phyloP scores from a whole-genome alignment of 2,888 invertebrate genomes.

The Blastobasis lacticolella region DNA sequence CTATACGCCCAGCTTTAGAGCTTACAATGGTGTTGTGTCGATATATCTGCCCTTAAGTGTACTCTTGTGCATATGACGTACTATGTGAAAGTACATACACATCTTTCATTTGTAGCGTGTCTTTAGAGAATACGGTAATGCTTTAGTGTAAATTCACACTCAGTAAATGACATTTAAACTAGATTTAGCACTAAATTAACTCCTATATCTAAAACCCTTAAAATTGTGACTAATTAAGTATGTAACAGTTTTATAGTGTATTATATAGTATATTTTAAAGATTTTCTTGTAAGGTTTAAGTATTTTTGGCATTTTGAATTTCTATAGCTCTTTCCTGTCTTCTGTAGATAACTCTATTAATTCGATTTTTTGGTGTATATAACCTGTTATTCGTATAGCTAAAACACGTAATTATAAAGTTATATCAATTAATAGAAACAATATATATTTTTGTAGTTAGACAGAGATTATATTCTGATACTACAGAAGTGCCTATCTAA shows the following conservation, averaged over 20 bases:
- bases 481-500: neutral
- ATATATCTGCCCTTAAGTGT: constrained; percentile 45
- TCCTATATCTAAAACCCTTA: constrained; percentile 9
- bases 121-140: constrained; percentile 9
- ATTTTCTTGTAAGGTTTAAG: too few relatives aligned
- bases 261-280: constrained; percentile 3
- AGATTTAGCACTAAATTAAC: constrained; percentile 7
- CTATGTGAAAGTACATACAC: constrained; percentile 3
- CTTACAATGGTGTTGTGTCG: constrained; percentile 25
- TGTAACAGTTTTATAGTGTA: constrained; percentile 5
- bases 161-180: constrained; percentile 1
- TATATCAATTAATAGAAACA: neutral
- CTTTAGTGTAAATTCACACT: constrained; percentile 12
- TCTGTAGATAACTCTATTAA: constrained; percentile 18
- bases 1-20: constrained; percentile 28
- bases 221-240: constrained; percentile 7
- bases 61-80: constrained; percentile 20
- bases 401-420: too few relatives aligned
- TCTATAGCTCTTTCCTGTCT: constrained; percentile 10
- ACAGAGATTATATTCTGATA: neutral
- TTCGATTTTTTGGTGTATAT: constrained; percentile 6
- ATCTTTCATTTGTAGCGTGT: constrained; percentile 7
- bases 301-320: constrained; percentile 5
- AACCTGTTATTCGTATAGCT: neutral
- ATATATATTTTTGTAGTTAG: neutral